phyloP scores from a whole-genome alignment of 2,888 invertebrate genomes.

The Melanophora roralis region DNA sequence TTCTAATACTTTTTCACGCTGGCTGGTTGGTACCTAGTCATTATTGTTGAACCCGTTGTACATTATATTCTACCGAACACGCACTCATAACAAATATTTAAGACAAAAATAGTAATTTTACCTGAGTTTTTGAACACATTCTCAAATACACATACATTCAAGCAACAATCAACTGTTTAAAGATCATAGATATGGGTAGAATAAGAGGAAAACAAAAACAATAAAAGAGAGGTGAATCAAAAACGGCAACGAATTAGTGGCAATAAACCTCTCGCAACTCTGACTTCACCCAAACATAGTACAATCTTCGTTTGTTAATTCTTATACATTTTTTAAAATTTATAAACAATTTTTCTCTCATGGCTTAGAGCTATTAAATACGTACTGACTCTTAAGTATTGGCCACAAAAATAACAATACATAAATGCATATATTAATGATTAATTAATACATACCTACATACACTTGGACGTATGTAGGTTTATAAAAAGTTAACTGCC shows the following conservation, averaged over 20 bases:
- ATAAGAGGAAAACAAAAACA: slow-evolving; percentile 18
- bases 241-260: slow-evolving; percentile 34
- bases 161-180: slow-evolving; percentile 40
- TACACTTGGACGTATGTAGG: too few relatives aligned
- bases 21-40: too few relatives aligned
- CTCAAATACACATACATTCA: slow-evolving; percentile 1
- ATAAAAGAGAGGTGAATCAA: slow-evolving; percentile 40
- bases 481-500: slow-evolving; percentile 56
- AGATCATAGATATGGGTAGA: slow-evolving; percentile 44
- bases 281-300: slow-evolving; percentile 32
- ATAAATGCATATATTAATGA: too few relatives aligned
- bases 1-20: too few relatives aligned
- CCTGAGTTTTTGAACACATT: slow-evolving; percentile 19
- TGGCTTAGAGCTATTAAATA: slow-evolving; percentile 6
- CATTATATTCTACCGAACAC: slow-evolving; percentile 14
- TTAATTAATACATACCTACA: too few relatives aligned
- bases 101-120: too few relatives aligned
- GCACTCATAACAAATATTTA: slow-evolving; percentile 21
- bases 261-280: slow-evolving; percentile 42
- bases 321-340: background rate
- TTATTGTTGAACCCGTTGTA: background rate
- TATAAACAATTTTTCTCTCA: background rate
- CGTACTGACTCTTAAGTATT: slow-evolving; percentile 40
- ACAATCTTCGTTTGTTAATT: slow-evolving; percentile 45
- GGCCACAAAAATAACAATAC: slow-evolving; percentile 41